These are phyloP conservation scores for Coreoperca whiteheadi DNA, from an alignment of 2,113 vertebrate species.

Conservation along the genomic window DNA sequence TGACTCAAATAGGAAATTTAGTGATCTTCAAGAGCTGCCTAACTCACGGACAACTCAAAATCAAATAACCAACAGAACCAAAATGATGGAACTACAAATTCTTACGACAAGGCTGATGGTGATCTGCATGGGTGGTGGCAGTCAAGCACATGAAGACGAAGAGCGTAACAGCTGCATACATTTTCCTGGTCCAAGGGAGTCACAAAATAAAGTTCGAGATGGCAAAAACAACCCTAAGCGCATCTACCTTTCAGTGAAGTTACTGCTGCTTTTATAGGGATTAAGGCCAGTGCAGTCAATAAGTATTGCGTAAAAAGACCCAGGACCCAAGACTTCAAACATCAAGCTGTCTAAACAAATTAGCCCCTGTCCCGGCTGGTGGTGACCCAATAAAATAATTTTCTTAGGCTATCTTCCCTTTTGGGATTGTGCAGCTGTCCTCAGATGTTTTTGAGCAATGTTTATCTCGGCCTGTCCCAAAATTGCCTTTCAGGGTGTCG, in stretches of 20 bases:
- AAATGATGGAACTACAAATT: background rate
- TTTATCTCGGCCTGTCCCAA: background rate
- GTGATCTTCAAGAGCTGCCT: background rate
- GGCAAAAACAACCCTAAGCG: constrained; percentile 31
- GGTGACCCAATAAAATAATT: constrained; percentile 39
- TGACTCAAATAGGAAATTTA: background rate
- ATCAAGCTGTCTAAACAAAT: constrained; percentile 72
- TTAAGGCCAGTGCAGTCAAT: background rate
- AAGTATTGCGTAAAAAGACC: constrained; percentile 41
- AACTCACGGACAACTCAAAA: background rate
- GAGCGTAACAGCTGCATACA: constrained; percentile 64
- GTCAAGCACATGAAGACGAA: constrained; percentile 71
- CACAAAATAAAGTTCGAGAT: constrained; percentile 47
- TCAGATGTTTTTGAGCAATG: constrained; percentile 40
- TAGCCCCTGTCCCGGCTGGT: constrained; percentile 24
- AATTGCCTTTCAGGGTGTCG: background rate
- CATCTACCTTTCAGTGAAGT: constrained; percentile 39
- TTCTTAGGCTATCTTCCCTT: constrained; percentile 13
- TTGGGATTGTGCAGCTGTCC: constrained; percentile 58
- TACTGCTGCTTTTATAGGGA: constrained; percentile 71
- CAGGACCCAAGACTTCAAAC: constrained; percentile 32
- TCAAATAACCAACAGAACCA: background rate
- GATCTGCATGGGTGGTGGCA: constrained; percentile 61
- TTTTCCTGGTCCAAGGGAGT: constrained; percentile 55
- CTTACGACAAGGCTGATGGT: constrained; percentile 80